Base-by-base conservation (phyloP, 2,888 invertebrate species). In the Notocelia uddmanniana region DNA sequence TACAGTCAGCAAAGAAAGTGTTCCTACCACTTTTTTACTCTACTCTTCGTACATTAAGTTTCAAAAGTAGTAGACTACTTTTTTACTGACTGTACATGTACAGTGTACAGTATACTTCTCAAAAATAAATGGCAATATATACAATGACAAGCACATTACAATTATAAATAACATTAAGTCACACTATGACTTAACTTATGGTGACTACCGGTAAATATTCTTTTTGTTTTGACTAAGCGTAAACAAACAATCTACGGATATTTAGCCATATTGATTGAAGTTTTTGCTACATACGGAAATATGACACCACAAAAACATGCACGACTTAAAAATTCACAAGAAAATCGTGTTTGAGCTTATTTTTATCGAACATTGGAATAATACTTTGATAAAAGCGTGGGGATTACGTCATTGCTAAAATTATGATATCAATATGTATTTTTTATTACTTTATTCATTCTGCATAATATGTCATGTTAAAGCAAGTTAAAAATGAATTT, bases 251-350 rank as follows among this genome's bases (percentile, higher is more conserved):
- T 15, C 21, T 8, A 34, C 66, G 31, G 41, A 54, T 67, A 66
- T 59, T 59, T 23, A 54, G n/a, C 54, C 26, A 52, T 69, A 68
- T 74, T 66, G 74, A 70, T 73, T n/a, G 26, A 54, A 19, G 2
- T 72, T 74, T 75, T 76, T 70, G 63, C 21, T 37, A 78, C 80
- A 88, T 80, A 74, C 86, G 87, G 86, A 88, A 86, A 83, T 84
- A 57, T 34, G 70, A 76, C 69, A 68, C 76, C 78, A 83, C 85
- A 87, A 86, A 87, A 85, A 79, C 69, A 10, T 80, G 81, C 85
- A 83, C 84, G 85, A 87, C 13, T 72, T 26, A 37, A 83, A 84
- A 84, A 84, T 83, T 82, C 80, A 80, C 81, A 79, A 75, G 73
- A 80, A 79, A 79, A 75, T 76, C 78, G 76, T 80, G 75, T 60